Evolutionary conservation across 1,140 invertebrate genomes (phyloP).

Genomic region (Ips typographus): DNA sequence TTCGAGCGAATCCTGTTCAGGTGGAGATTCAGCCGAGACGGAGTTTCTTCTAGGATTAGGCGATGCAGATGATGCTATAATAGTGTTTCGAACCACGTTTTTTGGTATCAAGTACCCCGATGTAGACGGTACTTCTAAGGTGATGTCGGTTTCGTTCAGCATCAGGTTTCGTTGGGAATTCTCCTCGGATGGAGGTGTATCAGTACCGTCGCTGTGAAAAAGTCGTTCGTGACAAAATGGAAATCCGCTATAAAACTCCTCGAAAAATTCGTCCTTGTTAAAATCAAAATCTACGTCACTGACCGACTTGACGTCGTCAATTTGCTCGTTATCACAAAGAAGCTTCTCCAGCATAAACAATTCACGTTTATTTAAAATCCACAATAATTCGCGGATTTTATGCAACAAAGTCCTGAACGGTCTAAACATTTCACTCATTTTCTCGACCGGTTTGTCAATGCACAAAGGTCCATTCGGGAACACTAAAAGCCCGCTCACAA

Average conservation of each 20-base stretch:
- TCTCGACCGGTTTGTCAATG: conserved; percentile 75
- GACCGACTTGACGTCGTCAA: conserved; percentile 55
- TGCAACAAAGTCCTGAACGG: conserved; percentile 85
- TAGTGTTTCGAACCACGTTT: conserved; percentile 49
- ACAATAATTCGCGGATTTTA: conserved; percentile 85
- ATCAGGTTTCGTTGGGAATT: conserved; percentile 14
- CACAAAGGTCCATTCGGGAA: conserved; percentile 92
- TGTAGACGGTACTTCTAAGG: conserved; percentile 43
- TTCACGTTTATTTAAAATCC: conserved; percentile 83
- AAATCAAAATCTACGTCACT: conserved; percentile 53
- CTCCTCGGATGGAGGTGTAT: conserved; percentile 9
- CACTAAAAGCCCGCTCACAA: conserved; percentile 89
- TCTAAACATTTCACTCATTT: conserved; percentile 95
- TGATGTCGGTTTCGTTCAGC: conserved; percentile 26
- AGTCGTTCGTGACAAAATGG: conserved; percentile 18
- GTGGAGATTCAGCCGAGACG: conserved; percentile 50
- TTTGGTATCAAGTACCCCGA: conserved; percentile 61
- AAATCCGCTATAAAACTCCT: conserved; percentile 62
- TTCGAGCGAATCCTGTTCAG: conserved; percentile 57
- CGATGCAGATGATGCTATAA: conserved; percentile 40
- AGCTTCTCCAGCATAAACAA: conserved; percentile 82
- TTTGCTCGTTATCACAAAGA: conserved; percentile 87
- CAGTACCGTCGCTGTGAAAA: conserved; percentile 11
- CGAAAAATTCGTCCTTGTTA: conserved; percentile 69
- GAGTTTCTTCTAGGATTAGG: conserved; percentile 27